Evolutionary conservation across 2,888 invertebrate species (phyloP), one percentile per base, ranked within the genome.

Genomic region (Agrochola circellaris): DNA sequence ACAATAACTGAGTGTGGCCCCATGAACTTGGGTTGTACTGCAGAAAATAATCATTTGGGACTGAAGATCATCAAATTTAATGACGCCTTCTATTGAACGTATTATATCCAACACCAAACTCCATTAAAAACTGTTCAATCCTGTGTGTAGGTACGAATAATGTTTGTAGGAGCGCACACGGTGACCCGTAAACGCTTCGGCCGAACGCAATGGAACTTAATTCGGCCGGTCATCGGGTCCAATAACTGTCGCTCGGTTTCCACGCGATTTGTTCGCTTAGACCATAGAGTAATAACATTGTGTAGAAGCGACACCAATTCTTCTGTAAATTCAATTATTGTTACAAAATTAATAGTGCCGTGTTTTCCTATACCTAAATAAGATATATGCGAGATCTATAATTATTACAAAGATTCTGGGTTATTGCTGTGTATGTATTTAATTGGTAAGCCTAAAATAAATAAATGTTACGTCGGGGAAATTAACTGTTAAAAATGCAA

Each of bases 191-290:
- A 88, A 87, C 82, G 84, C 84, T 82, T 84, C 81, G 80, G 75
- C 84, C 75, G 87, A 82, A 86, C 84, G 87, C 91, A 87, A 90
- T 91, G 87, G 91, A 88, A 90, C 89, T 91, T 90, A 89, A 92
- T 91, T 90, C 92, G 85, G 88, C 86, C 87, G 87, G 88, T 89
- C 88, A 87, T 89, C 88, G 88, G 75, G 82, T 89, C 91, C 91
- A 93, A 92, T 93, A 92, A 91, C 91, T 92, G 92, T 93, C 92
- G 90, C 84, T 85, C 87, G 90, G 77, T 90, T 92, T 93, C 90
- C 92, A 84, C 88, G 86, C 90, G 90, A 92, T 92, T 91, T 89
- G 89, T 86, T 75, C 82, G 81, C 83, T 75, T 79, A 80, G 83
- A 65, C 20, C 78, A 65, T 34, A 60, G 78, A 83, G 1, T 23